Evolutionary conservation across 1,140 invertebrate species (phyloP), one percentile per base, ranked within the genome.

Genomic region (Pseudomyrmex dendroicus): DNA sequence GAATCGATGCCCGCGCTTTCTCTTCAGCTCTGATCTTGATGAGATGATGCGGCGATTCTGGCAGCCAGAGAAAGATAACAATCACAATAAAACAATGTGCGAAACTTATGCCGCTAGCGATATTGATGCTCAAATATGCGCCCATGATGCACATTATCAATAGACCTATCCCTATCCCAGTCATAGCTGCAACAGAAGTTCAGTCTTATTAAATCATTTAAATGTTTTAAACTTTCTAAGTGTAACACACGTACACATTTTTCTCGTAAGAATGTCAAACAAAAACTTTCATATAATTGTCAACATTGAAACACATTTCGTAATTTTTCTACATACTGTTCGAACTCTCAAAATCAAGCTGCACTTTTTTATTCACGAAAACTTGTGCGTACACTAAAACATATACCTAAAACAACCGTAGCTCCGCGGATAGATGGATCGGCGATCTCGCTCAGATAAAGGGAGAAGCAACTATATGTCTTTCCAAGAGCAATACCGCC

Each of bases 21-120:
- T 95, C 93, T 1, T 93, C 91, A 12, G 94, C 87, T 1, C 95
- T 95, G 12, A 94, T 94, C 82, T 95, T 95, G 7, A 97, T 88
- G 82, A 95, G 92, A 90, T 95, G 96, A 90, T 97, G 95, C 0
- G 97, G 96, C 52, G 96, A 96, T 90, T 98, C 97, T 0, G 97
- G 97, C 90, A 97, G 94, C 74, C 95, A 95, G 50, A 95, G 93
- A 86, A 97, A 96, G 0, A 95, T 95, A 0, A 96, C 82, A 1
- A 96, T 92, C 68, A 96, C 95, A 2, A 96, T 85, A 0, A 96
- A 96, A 2, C 96, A 94, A 46, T 95, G 90, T 0, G 93, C 86
- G 15, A 96, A 93, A 78, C 95, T 95, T 73, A 96, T 94, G 13
- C 93, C 92, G 0, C 95, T 95, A 2, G 96, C 94, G 0, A 95